Evolutionary conservation across 1,140 invertebrate species (phyloP).

Genomic region (Papilio polyxenes): DNA sequence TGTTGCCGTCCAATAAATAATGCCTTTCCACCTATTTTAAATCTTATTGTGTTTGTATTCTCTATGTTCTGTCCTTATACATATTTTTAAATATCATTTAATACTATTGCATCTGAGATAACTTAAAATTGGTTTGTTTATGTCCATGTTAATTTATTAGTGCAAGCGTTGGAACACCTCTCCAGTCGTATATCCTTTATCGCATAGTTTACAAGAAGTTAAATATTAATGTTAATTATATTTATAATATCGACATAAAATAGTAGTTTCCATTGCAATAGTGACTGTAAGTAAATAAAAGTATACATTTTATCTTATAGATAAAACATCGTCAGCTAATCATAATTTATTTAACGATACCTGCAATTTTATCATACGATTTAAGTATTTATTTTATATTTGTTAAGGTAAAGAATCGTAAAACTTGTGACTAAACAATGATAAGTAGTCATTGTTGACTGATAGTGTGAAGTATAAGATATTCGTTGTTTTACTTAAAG

Average conservation of each 20-base stretch:
- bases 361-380: background rate
- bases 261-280: background rate
- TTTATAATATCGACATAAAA: background rate
- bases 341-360: slow-evolving; percentile 14
- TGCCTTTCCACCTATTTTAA: background rate
- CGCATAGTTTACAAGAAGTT: no score
- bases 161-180: background rate
- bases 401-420: slow-evolving; percentile 32
- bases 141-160: background rate
- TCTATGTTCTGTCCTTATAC: background rate
- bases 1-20: slow-evolving; percentile 18
- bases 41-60: slow-evolving; percentile 19
- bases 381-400: slow-evolving; percentile 29
- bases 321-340: slow-evolving; percentile 29
- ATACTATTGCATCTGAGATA: background rate
- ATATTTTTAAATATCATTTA: slow-evolving; percentile 7
- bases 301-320: slow-evolving; percentile 22
- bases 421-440: slow-evolving; percentile 28
- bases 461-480: slow-evolving; percentile 44
- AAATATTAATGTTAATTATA: background rate
- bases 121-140: background rate
- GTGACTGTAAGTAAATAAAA: slow-evolving; percentile 19
- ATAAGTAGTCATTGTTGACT: slow-evolving; percentile 40
- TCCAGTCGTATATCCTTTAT: background rate
- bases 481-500: slow-evolving; percentile 61